These are phyloP conservation scores for Pandemis cinnamomeana DNA, from an alignment of 2,888 invertebrate species.

Conservation along the genomic window DNA sequence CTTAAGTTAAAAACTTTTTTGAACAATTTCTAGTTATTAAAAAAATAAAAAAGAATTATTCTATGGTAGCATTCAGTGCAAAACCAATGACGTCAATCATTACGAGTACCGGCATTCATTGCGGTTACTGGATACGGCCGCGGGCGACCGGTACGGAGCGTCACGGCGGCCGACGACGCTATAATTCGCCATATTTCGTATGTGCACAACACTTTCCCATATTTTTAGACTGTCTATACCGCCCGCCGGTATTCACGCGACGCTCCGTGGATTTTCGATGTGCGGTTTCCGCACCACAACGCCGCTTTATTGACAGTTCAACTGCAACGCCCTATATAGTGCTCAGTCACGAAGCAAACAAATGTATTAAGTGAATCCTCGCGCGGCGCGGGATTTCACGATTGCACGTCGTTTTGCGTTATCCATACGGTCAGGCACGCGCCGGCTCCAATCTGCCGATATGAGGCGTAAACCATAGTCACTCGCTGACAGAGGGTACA, in stretches of 20 bases:
- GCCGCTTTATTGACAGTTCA: slow-evolving; percentile 72
- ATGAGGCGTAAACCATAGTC: slow-evolving; percentile 63
- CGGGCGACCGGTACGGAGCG: slow-evolving; percentile 59
- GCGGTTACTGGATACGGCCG: slow-evolving; percentile 15
- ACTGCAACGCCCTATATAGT: slow-evolving; percentile 63
- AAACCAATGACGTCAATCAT: slow-evolving; percentile 11
- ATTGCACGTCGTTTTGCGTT: slow-evolving; percentile 53
- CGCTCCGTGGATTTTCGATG: slow-evolving; percentile 75
- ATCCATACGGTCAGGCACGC: slow-evolving; percentile 58
- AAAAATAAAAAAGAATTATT: too few species aligned
- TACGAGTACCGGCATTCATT: neutral
- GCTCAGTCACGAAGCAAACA: slow-evolving; percentile 64
- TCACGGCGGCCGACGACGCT: slow-evolving; percentile 59
- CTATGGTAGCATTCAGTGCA: neutral
- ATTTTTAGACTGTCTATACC: slow-evolving; percentile 73
- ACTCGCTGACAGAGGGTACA: slow-evolving; percentile 50
- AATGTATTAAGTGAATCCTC: slow-evolving; percentile 64
- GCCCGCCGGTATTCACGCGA: slow-evolving; percentile 78
- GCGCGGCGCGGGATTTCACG: slow-evolving; percentile 52
- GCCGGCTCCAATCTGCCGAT: slow-evolving; percentile 62
- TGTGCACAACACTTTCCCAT: slow-evolving; percentile 69
- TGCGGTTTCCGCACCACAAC: slow-evolving; percentile 76
- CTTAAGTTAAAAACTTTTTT: too few species aligned
- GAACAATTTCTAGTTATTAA: too few species aligned
- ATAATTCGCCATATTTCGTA: slow-evolving; percentile 64